Percentiles rank a stretch among this genome's conserved stretches.
Evolutionary conservation across 2,888 invertebrate species (phyloP).

Genomic region (Cabera pusaria): DNA sequence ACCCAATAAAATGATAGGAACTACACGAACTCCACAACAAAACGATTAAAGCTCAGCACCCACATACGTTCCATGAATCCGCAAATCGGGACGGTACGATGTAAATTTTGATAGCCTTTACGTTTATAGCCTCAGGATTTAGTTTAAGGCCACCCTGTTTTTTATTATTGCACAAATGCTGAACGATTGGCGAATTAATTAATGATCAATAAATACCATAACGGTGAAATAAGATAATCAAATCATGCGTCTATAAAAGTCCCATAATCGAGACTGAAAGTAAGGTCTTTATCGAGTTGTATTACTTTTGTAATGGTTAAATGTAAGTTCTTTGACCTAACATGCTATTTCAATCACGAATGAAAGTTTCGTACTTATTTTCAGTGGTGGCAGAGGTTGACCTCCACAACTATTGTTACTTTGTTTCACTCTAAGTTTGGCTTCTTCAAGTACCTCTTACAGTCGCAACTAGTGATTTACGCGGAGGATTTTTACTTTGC

Average conservation of each 20-base stretch:
- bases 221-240: constrained; percentile 33
- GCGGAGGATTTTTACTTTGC: too few relatives aligned
- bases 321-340: constrained; percentile 16
- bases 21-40: constrained; percentile 56
- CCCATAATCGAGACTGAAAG: constrained; percentile 30
- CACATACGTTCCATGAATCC: constrained; percentile 67
- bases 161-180: constrained; percentile 50
- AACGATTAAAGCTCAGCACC: constrained; percentile 55
- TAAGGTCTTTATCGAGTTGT: constrained; percentile 30
- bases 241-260: constrained; percentile 17
- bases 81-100: constrained; percentile 71
- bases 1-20: constrained; percentile 33
- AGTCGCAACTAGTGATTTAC: too few relatives aligned
- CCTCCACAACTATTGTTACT: not conserved
- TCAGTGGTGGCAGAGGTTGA: not conserved
- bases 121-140: constrained; percentile 67
- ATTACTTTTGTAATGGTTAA: constrained; percentile 16
- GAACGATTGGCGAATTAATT: constrained; percentile 57
- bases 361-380: constrained; percentile 4
- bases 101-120: constrained; percentile 74
- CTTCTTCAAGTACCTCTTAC: not conserved
- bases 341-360: constrained; percentile 17
- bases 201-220: constrained; percentile 45
- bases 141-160: constrained; percentile 69
- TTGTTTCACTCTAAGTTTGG: constrained; percentile 2